Base-by-base conservation (phyloP, 2,113 vertebrate genomes). In the Otus sunia region DNA sequence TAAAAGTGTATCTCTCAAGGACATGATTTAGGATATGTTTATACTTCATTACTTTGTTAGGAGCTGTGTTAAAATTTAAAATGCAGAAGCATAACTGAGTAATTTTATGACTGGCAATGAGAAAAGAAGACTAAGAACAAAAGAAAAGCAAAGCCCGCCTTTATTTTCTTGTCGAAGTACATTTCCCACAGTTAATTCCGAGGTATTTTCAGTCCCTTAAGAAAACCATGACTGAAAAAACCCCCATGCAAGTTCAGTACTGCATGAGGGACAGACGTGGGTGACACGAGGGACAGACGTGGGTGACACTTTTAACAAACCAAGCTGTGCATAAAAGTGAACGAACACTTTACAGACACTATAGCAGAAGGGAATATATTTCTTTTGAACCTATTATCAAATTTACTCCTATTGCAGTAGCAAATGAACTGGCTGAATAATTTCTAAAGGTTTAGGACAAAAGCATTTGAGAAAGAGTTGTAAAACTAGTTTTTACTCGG, bases 191-290 rank as follows among this genome's bases (percentile, higher is more conserved):
- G 45, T 43, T 80, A 60, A 29, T 63, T 63, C 21, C 2, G 13
- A n/a, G 14, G 5, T 71, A 39, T 71, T 85, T 64, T n/a, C 20
- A 37, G 9, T 45, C 10, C 11, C 19, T 25, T 36, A 34, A 58
- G 50, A 50, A 86, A 91, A 52, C 17, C 19, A 5, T 19, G 19
- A 53, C 41, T 43, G 20, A 19, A 53, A 45, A 79, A 82, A 53
- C 0, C 1, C 3, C 5, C 12, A 9, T 9, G 12, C 9, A n/a
- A 25, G 9, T 18, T 50, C 16, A 34, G 53, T n/a, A n/a, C 13
- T 29, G 11, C 23, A 0, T 26, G 45, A 43, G 27, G 37, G 37
- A 45, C 16, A 30, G 21, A 11, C 21, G 5, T 16, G 18, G 23
- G 59, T 12, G 39, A 56, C 5, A 3, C 26, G 45, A 43, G 27